Base-by-base conservation (phyloP, 2,888 invertebrate species). In the Idaea biselata region DNA sequence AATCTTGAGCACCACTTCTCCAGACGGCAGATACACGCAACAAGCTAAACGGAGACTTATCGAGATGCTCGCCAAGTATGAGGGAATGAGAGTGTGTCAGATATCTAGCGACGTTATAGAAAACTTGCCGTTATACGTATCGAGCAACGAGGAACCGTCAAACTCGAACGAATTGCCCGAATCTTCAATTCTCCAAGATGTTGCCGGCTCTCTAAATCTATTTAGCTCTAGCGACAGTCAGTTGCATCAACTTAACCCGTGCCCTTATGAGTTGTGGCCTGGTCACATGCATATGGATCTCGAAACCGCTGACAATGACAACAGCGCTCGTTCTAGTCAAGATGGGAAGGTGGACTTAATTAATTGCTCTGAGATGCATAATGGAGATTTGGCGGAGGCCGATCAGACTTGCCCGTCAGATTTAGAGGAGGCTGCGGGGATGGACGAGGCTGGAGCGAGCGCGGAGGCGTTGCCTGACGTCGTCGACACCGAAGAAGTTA, bases 371-470 rank as follows among this genome's bases (percentile, higher is more conserved):
- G 93, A 93, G 71, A 94, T 94, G 80, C 93, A 94, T 67, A 95
- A 97, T 79, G 96, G 95, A 31, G 97, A 97, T 78, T 86, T 97
- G 69, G 96, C 96, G 0, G 97, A 97, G 84, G 96, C 96, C 11
- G 97, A 97, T 88, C 96, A 96, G 83, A 95, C 95, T 61, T 93
- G 95, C 72, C 93, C 88, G 59, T 66, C 79, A 5, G 90, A 87
- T n/a, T 71, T 70, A 18, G 81, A 77, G 17, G 86, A 84, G 16
- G 74, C 65, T 18, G 76, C 63, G 5, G 63, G 69, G 16, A 74
- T 74, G 17, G 81, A 81, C 44, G 87, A 82, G 62, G 72, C 72
- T 44, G 81, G 73, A 8, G 78, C 78, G 54, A 80, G 78, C 63
- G 80, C 83, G 14, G 91, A 88, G 57, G 80, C 82, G 57, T 80